Conservation (phyloP, 2,113 vertebrate species). For the Ellobius talpinus region DNA sequence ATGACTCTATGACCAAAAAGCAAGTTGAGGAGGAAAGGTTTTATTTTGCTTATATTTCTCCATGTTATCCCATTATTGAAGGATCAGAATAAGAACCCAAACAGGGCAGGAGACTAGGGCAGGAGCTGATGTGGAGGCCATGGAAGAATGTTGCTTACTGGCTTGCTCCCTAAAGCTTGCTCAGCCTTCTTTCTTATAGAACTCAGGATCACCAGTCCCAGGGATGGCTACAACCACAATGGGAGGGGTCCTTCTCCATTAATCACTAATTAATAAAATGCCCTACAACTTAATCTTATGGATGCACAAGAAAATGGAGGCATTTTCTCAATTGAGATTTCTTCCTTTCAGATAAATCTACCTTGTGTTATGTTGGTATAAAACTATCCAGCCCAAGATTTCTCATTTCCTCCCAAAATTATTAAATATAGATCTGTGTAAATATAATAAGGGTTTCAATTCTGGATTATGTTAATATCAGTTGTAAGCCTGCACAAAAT, state of each 20-base stretch:
- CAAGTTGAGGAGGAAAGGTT: background rate
- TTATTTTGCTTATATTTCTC: background rate
- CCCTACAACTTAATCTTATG: no score
- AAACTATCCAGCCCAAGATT: background rate
- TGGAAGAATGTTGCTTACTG: background rate
- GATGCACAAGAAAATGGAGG: background rate
- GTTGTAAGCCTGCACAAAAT: background rate
- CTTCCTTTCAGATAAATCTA: background rate
- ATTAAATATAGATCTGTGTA: background rate
- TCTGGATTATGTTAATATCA: conserved; percentile 3
- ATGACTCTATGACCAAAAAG: background rate
- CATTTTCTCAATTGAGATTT: background rate
- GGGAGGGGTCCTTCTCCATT: background rate
- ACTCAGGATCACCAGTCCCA: background rate
- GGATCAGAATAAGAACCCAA: background rate
- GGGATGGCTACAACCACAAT: background rate
- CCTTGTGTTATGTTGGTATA: background rate
- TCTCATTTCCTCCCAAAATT: conserved; percentile 35
- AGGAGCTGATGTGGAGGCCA: background rate
- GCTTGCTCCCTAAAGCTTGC: background rate
- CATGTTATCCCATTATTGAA: no score
- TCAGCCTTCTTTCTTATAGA: background rate
- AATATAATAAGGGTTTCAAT: background rate
- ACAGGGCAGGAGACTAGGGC: background rate
- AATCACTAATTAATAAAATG: background rate